These are phyloP conservation scores for Struthio camelus DNA, from an alignment of 2,113 vertebrate species.

Conservation along the genomic window DNA sequence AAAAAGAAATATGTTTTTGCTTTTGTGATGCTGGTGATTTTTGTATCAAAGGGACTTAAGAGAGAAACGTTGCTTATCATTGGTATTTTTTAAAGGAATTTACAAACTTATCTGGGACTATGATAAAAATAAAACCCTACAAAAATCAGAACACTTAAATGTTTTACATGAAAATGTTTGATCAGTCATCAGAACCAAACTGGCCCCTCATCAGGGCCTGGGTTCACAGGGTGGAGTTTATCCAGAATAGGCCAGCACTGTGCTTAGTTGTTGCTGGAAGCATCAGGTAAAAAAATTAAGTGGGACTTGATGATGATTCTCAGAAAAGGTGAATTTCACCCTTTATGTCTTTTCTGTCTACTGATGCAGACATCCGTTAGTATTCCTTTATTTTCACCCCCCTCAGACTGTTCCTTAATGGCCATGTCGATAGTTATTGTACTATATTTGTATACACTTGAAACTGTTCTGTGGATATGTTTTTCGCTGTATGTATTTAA, in stretches of 20 bases:
- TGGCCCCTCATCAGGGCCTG: not conserved
- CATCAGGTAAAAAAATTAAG: not conserved
- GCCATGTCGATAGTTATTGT: accelerated
- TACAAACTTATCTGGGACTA: not conserved
- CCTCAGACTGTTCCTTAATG: not conserved
- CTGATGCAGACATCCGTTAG: not conserved
- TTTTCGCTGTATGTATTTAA: not conserved
- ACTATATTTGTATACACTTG: not conserved
- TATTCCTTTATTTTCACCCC: not conserved
- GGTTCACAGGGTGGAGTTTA: not conserved
- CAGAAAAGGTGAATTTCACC: accelerated
- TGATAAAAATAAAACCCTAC: not conserved
- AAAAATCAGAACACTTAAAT: not conserved
- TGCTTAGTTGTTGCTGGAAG: not conserved
- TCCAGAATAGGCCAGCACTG: accelerated
- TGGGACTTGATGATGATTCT: not conserved
- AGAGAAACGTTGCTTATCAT: not conserved
- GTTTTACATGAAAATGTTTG: not conserved
- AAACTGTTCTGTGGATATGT: not conserved
- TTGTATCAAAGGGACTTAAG: conserved; percentile 1
- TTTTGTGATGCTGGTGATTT: not conserved
- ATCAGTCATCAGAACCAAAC: not conserved
- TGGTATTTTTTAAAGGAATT: not conserved
- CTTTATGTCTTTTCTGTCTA: not conserved
- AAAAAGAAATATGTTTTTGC: not conserved